Evolutionary conservation across 64 coral and sea anemone genomes (phyloP), one percentile per base, ranked within the genome.

Genomic region (Montipora capricornis): DNA sequence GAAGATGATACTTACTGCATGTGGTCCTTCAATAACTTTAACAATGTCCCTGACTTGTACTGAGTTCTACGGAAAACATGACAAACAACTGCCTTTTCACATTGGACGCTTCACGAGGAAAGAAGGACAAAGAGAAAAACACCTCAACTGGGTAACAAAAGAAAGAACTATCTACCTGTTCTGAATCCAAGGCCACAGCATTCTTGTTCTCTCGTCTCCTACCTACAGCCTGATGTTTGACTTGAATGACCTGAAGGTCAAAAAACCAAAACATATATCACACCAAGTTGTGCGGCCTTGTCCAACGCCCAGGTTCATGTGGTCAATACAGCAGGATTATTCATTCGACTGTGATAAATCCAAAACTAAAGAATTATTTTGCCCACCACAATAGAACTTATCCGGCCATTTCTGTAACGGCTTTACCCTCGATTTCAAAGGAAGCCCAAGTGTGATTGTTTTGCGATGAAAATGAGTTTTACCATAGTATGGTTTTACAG

Each of bases 41-140:
- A 99, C 95, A 16, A 99, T 95, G 51, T 99, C 97, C 68, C 57
- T 94, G 22, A 99, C 97, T 94, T 99, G 97, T 4, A 99, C 78
- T 62, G 97, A 94, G 85, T 99, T 99, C 97, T 99, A 53, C 17
- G 20, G 61, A 64, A 51, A 37, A 75, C 8, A 87, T 24, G 52
- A 83, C 24, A 13, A 37, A 37, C 37, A 37, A 37, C 37, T 37
- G 37, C 37, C 37, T 37, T 37, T 37, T 37, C 53, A 57, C 11
- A 37, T 37, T 37, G 11, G 53, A 8, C 53, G 53, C 53, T 57
- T 8, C 6, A 57, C 53, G 11, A 57, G 6, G 1, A 57, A 11
- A 8, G 11, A 57, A 57, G 1, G 6, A 57, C 53, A 0, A 6
- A 57, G 6, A 57, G 3, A 57, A 57, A 57, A 57, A 57, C 74